These are phyloP conservation scores for Dolichallabes microphthalmus DNA, from an alignment of 2,113 vertebrate species.

Conservation along the genomic window DNA sequence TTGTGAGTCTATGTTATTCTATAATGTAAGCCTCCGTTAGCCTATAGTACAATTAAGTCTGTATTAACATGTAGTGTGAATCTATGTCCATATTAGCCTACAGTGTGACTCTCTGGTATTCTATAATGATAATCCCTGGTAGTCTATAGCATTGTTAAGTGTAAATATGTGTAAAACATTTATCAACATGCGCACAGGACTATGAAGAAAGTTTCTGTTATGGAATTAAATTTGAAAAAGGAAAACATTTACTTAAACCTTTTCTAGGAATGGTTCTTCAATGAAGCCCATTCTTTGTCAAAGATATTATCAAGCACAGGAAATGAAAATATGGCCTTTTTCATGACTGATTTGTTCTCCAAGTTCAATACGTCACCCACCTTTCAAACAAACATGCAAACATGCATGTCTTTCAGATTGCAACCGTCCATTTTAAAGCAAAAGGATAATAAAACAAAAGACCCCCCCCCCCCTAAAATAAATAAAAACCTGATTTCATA, in stretches of 20 bases:
- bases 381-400: constrained; percentile 20
- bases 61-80: too few species aligned
- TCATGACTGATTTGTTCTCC: constrained; percentile 20
- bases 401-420: constrained; percentile 30
- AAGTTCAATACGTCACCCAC: constrained; percentile 24
- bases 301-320: constrained; percentile 14
- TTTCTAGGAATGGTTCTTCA: neutral
- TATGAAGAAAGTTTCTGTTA: neutral
- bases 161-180: neutral
- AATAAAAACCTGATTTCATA: constrained; percentile 35
- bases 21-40: too few species aligned
- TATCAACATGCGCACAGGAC: neutral
- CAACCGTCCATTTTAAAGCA: neutral
- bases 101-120: too few species aligned
- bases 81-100: too few species aligned
- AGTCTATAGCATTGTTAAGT: neutral
- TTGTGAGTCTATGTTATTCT: too few species aligned
- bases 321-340: constrained; percentile 23
- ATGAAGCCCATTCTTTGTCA: constrained; percentile 1
- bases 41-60: too few species aligned
- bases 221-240: neutral
- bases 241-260: neutral
- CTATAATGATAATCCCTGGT: too few species aligned
- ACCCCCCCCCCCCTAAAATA: too few species aligned
- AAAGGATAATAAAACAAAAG: constrained; percentile 18